phyloP scores from a whole-genome alignment of 1,140 invertebrate genomes.

The Maniola jurtina region DNA sequence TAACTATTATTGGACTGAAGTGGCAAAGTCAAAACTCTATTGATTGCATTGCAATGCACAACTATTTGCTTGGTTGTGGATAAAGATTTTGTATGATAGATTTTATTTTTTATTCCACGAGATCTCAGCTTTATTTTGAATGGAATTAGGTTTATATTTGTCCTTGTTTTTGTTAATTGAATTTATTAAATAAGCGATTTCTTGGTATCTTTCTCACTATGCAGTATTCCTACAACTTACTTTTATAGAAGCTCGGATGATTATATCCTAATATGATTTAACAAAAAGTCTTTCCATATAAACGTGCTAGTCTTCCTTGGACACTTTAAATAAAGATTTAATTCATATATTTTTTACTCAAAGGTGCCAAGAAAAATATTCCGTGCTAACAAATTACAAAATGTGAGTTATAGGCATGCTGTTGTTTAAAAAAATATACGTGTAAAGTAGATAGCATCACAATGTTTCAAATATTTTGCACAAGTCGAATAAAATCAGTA shows the following conservation, averaged over 20 bases:
- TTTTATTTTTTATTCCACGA: conserved; percentile 13
- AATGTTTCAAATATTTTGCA: not conserved
- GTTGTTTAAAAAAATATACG: not conserved
- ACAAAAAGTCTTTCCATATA: not conserved
- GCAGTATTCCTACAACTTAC: conserved; percentile 9
- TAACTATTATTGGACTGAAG: no score
- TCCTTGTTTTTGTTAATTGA: conserved; percentile 10
- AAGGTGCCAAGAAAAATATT: conserved; percentile 20
- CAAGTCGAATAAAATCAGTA: not conserved
- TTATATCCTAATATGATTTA: not conserved
- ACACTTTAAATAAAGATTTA: conserved; percentile 14
- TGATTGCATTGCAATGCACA: no score
- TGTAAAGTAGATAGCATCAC: no score
- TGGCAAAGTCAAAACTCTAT: no score
- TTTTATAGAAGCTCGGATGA: not conserved
- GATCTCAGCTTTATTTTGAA: conserved; percentile 24
- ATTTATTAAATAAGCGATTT: conserved; percentile 4
- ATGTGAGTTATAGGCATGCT: conserved; percentile 14
- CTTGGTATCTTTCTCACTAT: not conserved
- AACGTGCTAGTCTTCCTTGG: conserved; percentile 16
- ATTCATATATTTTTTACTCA: not conserved
- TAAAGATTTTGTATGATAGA: not conserved
- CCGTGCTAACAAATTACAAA: conserved; percentile 1
- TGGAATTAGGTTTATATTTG: conserved; percentile 15
- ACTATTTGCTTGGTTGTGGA: no score